Conservation (phyloP, 2,797 vertebrate species). For the Clarias platycephalus region DNA sequence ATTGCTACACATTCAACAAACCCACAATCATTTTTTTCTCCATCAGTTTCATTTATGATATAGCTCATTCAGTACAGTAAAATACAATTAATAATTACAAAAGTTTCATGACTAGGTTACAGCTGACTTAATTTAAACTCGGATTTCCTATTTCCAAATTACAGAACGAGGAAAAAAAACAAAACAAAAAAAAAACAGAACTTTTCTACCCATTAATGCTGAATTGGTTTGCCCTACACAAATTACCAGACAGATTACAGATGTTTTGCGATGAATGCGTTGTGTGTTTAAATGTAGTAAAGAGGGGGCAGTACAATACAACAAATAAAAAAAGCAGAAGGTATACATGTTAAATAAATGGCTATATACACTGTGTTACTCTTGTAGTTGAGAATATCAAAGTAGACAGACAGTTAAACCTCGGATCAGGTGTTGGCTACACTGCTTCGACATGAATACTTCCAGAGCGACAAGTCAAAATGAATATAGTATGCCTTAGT, state of each 20-base stretch:
- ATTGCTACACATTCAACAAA: constrained; percentile 24
- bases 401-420: constrained; percentile 5
- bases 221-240: constrained; percentile 47
- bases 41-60: constrained; percentile 56
- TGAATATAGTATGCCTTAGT: neutral
- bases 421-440: neutral
- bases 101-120: constrained; percentile 58
- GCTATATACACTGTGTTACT: constrained; percentile 44
- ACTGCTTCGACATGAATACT: neutral
- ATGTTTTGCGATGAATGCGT: constrained; percentile 29
- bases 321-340: constrained; percentile 18
- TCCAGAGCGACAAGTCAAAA: neutral
- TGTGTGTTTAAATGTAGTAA: constrained; percentile 43
- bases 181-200: neutral
- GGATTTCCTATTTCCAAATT: constrained; percentile 47
- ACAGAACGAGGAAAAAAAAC: constrained; percentile 1
- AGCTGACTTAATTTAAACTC: constrained; percentile 52
- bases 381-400: constrained; percentile 20
- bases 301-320: constrained; percentile 33
- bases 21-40: neutral
- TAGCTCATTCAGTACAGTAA: constrained; percentile 61
- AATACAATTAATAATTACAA: constrained; percentile 59
- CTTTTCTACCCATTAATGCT: constrained; percentile 48
- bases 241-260: constrained; percentile 45
- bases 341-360: constrained; percentile 36